A percentile compares a stretch with the other conserved stretches of the same genome.
These are phyloP conservation scores for Brienomyrus longianalis DNA, from an alignment of 2,113 vertebrate genomes.

Conservation along the genomic window DNA sequence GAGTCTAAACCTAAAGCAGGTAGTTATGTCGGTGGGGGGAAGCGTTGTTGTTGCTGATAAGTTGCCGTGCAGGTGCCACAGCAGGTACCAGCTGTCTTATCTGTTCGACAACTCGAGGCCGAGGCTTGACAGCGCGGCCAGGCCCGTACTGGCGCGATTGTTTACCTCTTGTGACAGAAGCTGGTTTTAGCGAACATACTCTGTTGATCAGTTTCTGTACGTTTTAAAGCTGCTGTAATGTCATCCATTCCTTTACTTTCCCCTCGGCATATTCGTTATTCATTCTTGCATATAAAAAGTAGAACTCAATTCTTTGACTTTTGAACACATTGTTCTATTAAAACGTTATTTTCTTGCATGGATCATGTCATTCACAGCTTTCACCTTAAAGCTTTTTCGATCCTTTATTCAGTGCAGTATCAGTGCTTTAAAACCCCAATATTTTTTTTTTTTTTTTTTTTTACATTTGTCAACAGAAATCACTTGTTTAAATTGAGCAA, in stretches of 20 bases:
- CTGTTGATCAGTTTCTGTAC: not conserved
- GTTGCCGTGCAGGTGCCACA: not conserved
- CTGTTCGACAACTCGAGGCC: slow-evolving; percentile 30
- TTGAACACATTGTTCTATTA: not conserved
- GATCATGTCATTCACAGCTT: not conserved
- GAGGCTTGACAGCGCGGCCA: slow-evolving; percentile 36
- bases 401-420: not conserved
- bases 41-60: not conserved
- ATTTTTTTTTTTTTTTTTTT: not conserved
- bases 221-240: not conserved
- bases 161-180: slow-evolving; percentile 31
- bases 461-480: not conserved
- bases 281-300: not conserved
- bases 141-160: slow-evolving; percentile 29
- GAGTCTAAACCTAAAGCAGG: slow-evolving; percentile 95
- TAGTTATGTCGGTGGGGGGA: slow-evolving; percentile 36
- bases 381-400: not conserved
- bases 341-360: not conserved
- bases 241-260: not conserved
- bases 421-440: not conserved
- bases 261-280: not conserved
- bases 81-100: slow-evolving; percentile 9
- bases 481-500: not conserved
- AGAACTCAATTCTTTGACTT: not conserved
- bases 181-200: not conserved